Evolutionary conservation across 64 coral and sea anemone species (phyloP).

Genomic region (Orbicella faveolata): DNA sequence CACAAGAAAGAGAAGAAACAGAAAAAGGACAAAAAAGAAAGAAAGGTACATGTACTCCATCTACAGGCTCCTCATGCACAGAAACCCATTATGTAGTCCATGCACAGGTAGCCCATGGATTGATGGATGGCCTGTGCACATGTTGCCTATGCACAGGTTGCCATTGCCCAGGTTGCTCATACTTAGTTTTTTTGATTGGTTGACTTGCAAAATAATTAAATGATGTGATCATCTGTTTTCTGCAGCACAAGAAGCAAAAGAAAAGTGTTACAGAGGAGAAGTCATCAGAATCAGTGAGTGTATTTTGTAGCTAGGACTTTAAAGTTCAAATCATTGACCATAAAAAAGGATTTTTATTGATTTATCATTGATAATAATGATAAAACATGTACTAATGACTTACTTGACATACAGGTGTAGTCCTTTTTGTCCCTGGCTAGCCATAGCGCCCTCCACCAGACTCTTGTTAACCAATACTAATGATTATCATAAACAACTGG

Average conservation of each 20-base stretch:
- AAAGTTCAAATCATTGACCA: too few species aligned
- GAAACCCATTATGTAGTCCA: neutral
- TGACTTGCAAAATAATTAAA: neutral
- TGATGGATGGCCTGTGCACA: neutral
- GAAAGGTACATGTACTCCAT: constrained; percentile 39
- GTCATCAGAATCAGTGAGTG: constrained; percentile 70
- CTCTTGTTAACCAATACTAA: too few species aligned
- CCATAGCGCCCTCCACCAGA: too few species aligned
- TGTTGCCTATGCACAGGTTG: neutral
- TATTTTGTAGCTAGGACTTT: neutral
- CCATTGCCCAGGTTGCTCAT: neutral
- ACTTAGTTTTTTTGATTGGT: neutral
- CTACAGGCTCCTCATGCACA: neutral
- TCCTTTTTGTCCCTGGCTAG: too few species aligned
- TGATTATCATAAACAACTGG: neutral
- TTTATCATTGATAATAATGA: too few species aligned
- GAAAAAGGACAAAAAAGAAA: constrained; percentile 64
- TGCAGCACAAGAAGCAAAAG: constrained; percentile 33
- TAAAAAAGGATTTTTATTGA: too few species aligned
- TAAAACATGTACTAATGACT: too few species aligned
- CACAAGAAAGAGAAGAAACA: constrained; percentile 78
- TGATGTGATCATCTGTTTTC: neutral
- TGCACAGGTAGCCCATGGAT: neutral
- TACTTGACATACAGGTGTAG: too few species aligned
- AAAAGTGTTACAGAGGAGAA: constrained; percentile 32